phyloP scores from a whole-genome alignment of 1,140 invertebrate genomes.

The Trichonephila clavata region DNA sequence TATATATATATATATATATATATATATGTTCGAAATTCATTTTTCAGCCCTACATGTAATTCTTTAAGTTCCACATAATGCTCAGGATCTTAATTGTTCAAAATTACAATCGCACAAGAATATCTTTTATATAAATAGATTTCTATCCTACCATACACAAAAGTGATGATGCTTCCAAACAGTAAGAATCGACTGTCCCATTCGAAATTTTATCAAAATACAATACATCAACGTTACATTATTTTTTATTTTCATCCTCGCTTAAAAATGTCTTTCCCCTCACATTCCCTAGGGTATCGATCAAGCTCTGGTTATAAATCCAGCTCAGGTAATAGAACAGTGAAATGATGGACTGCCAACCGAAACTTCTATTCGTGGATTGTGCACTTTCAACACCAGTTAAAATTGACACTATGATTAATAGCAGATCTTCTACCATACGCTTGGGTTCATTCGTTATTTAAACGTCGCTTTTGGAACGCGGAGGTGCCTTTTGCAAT shows the following conservation, averaged over 20 bases:
- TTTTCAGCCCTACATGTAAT: too few relatives aligned
- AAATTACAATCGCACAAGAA: too few relatives aligned
- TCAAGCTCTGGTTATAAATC: conserved; percentile 61
- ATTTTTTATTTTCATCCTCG: not conserved
- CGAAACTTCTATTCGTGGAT: conserved; percentile 69
- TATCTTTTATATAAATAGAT: not conserved
- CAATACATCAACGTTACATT: not conserved
- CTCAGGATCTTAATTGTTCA: too few relatives aligned
- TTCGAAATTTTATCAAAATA: conserved; percentile 32
- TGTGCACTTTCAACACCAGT: conserved; percentile 73
- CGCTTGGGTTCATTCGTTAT: conserved; percentile 51
- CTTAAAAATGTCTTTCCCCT: conserved; percentile 27
- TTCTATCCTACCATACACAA: not conserved
- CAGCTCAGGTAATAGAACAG: conserved; percentile 59
- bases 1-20: too few relatives aligned
- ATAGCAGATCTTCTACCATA: conserved; percentile 46
- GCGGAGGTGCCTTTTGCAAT: conserved; percentile 12
- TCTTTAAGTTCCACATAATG: too few relatives aligned
- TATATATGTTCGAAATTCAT: too few relatives aligned
- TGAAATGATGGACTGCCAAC: conserved; percentile 63
- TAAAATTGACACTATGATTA: conserved; percentile 72
- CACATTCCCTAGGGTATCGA: conserved; percentile 35
- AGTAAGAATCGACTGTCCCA: not conserved
- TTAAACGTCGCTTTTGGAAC: conserved; percentile 64
- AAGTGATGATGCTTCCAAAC: not conserved